Base-by-base conservation (phyloP, 2,888 invertebrate genomes). In the Pachymerium ferrugineum region DNA sequence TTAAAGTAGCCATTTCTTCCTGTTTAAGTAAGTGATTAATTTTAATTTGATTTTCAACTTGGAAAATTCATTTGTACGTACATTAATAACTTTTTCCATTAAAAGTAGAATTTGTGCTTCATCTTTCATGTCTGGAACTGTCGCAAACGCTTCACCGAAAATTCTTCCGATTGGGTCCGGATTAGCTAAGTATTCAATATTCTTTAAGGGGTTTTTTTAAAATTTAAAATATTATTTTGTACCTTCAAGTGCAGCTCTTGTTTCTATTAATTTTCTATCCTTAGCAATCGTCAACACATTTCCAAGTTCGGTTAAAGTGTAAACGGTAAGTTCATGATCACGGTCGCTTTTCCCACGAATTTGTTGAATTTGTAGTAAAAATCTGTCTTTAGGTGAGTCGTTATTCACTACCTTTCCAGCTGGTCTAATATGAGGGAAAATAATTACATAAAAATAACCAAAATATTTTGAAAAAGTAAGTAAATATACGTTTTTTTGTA, bases 101-200 rank as follows among this genome's bases (percentile, higher is more conserved):
- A 29, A 72, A 25, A 28, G 72, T 47, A 72, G 22, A 38, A 72
- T 19, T 14, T 47, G 38, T n/a, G 72, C 72, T 38, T 72, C 38
- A 14, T 72, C 72, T 42, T 38, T 72, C 25, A 5, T 47, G 38
- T 72, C 72, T 25, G 42, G 72, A 72, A 72, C 29, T 12, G 72
- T 72, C 4, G 72, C 72, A 47, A 72, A 72, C 5, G 72, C 72
- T 14, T 72, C 72, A 3, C 72, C 47, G 29, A 72, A 72, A 8
- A 72, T 72, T 22, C 25, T 72, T 1, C 22, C 72, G 25, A 72
- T 25, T 14, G 72, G 72, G 22, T 72, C 72, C 16, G 42, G 47
- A 72, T 72, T 72, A n/a, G 72, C 72, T 72, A n/a, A n/a, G n/a
- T n/a, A 12, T 35, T 35, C 10, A 35, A 12, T 12, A 35, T 35